These are phyloP conservation scores for Thaumatotibia leucotreta DNA, from an alignment of 1,140 invertebrate species.

Conservation along the genomic window DNA sequence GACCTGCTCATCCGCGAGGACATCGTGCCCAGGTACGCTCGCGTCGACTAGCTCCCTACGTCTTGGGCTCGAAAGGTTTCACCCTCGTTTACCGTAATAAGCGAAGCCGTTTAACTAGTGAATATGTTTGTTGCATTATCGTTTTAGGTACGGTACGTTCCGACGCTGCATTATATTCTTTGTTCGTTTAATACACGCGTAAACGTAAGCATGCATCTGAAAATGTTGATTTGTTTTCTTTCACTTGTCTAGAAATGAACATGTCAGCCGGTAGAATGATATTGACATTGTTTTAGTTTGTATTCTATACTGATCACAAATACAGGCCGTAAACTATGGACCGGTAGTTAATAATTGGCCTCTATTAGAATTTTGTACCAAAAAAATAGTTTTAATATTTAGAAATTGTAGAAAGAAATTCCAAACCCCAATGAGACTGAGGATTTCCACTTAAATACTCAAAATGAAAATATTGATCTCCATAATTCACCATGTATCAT, in stretches of 20 bases:
- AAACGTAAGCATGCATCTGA: neutral
- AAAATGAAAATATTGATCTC: conserved; percentile 3
- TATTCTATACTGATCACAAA: neutral
- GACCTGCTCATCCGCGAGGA: conserved; percentile 85
- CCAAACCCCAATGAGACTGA: neutral
- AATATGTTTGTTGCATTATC: neutral
- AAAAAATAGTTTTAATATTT: neutral
- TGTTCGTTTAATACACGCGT: neutral
- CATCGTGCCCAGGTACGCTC: conserved; percentile 83
- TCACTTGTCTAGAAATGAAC: neutral
- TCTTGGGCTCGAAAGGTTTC: neutral
- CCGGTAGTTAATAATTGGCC: neutral
- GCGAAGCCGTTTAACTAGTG: no score
- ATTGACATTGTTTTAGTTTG: neutral
- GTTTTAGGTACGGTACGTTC: no score
- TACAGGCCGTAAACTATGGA: neutral
- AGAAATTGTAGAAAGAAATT: neutral
- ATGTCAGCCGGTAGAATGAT: neutral
- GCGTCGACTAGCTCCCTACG: conserved; percentile 51
- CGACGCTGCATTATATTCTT: no score
- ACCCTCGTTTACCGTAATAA: no score
- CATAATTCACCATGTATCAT: neutral
- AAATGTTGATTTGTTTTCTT: neutral
- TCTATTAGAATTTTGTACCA: neutral
- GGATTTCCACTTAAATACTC: neutral